These are phyloP conservation scores for Drosophila athabasca DNA, from an alignment of 1,140 invertebrate genomes.

Conservation along the genomic window DNA sequence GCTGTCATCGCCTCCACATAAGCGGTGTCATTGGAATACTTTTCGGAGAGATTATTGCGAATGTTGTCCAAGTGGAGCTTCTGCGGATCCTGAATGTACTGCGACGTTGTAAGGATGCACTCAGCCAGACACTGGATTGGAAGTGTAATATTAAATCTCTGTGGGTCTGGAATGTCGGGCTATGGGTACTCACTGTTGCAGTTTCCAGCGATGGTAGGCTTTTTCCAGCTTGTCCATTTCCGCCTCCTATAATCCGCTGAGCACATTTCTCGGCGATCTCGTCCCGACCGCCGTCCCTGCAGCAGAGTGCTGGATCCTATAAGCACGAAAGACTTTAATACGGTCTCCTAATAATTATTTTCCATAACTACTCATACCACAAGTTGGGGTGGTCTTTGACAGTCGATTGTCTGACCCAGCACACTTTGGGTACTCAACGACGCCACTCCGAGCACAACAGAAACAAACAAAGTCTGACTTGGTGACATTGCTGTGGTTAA, in stretches of 20 bases:
- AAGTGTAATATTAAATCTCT: not conserved
- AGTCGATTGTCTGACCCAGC: constrained; percentile 60
- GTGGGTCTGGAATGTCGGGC: too few species aligned
- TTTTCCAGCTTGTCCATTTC: not conserved
- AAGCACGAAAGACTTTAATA: not conserved
- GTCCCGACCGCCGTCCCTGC: constrained; percentile 71
- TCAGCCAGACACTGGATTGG: constrained; percentile 67
- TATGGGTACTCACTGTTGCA: constrained; percentile 52
- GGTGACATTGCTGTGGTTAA: constrained; percentile 40
- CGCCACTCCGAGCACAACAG: constrained; percentile 26
- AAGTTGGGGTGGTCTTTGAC: constrained; percentile 70
- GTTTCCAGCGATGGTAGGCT: constrained; percentile 60
- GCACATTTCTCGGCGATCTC: constrained; percentile 58
- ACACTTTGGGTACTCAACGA: constrained; percentile 3
- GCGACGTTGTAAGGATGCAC: constrained; percentile 62
- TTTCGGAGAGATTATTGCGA: constrained; percentile 47
- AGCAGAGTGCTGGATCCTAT: constrained; percentile 70
- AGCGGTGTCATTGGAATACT: constrained; percentile 63
- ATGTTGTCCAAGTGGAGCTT: constrained; percentile 54
- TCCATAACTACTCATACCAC: constrained; percentile 48
- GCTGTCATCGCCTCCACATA: constrained; percentile 69
- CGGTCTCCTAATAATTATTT: not conserved
- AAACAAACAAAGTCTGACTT: constrained; percentile 17
- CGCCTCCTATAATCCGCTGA: constrained; percentile 45
- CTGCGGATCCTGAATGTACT: constrained; percentile 55